phyloP scores from a whole-genome alignment of 2,797 vertebrate genomes.

The Bufotes viridis region DNA sequence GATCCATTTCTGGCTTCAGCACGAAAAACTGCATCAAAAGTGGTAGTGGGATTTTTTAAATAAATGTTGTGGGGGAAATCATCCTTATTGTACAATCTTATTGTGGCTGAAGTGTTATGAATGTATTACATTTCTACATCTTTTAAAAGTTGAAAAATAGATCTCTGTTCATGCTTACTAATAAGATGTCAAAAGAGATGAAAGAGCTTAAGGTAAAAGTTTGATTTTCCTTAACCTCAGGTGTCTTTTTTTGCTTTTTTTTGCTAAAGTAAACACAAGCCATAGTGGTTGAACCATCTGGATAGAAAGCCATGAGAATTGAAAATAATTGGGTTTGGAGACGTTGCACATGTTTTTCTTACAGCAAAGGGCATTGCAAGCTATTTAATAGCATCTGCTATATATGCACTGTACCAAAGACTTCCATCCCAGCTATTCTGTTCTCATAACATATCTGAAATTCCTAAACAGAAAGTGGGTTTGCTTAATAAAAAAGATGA shows the following conservation, averaged over 20 bases:
- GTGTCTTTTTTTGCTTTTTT: conserved; percentile 1
- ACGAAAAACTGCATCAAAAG: too few species aligned
- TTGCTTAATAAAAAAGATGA: not conserved
- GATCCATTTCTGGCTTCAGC: too few species aligned
- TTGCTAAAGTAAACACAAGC: conserved; percentile 8
- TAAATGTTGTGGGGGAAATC: too few species aligned
- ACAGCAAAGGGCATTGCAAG: not conserved
- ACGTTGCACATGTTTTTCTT: conserved; percentile 1
- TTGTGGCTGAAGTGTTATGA: not conserved
- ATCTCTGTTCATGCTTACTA: not conserved
- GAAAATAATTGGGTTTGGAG: not conserved
- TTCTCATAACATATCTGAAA: not conserved
- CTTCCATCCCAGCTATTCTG: not conserved
- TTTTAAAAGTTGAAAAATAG: not conserved
- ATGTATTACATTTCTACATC: not conserved
- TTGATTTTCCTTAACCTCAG: conserved; percentile 20
- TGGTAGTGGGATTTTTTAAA: too few species aligned
- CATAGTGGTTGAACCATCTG: conserved; percentile 15
- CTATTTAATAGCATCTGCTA: not conserved
- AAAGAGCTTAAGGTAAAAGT: not conserved
- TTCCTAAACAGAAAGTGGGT: not conserved
- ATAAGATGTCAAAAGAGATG: conserved; percentile 7
- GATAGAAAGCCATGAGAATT: conserved; percentile 10
- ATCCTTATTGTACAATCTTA: too few species aligned
- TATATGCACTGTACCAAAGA: not conserved